Evolutionary conservation across 2,113 vertebrate genomes (phyloP).

Genomic region (Scalopus aquaticus): DNA sequence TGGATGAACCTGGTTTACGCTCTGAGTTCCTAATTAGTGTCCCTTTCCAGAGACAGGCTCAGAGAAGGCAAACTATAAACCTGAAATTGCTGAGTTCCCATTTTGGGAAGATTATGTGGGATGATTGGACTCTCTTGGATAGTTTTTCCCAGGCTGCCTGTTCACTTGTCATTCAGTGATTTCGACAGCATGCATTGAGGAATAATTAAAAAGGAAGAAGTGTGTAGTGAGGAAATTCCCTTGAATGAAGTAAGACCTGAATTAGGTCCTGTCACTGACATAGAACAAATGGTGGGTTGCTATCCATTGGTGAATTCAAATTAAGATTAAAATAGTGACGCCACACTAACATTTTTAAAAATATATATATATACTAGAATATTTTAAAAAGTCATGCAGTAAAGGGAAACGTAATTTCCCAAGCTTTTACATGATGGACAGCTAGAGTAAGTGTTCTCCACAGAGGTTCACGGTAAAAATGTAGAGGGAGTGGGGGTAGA

Average conservation of each 20-base stretch:
- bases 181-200: background rate
- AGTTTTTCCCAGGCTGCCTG: background rate
- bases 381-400: background rate
- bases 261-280: background rate
- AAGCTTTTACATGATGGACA: background rate
- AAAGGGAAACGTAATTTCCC: background rate
- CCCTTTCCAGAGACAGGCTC: background rate
- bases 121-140: background rate
- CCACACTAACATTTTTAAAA: background rate
- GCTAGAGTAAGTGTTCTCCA: background rate
- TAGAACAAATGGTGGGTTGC: background rate
- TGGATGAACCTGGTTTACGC: no score
- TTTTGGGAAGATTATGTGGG: background rate
- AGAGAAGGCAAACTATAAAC: background rate
- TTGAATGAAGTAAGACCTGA: background rate
- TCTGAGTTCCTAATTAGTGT: background rate
- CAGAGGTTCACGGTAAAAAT: background rate
- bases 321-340: background rate
- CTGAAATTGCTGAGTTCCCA: background rate
- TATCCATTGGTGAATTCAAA: background rate
- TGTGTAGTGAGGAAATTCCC: background rate
- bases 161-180: background rate
- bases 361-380: background rate
- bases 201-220: background rate
- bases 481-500: background rate